phyloP scores from a whole-genome alignment of 1,140 invertebrate genomes.

The Archivesica marissinica region DNA sequence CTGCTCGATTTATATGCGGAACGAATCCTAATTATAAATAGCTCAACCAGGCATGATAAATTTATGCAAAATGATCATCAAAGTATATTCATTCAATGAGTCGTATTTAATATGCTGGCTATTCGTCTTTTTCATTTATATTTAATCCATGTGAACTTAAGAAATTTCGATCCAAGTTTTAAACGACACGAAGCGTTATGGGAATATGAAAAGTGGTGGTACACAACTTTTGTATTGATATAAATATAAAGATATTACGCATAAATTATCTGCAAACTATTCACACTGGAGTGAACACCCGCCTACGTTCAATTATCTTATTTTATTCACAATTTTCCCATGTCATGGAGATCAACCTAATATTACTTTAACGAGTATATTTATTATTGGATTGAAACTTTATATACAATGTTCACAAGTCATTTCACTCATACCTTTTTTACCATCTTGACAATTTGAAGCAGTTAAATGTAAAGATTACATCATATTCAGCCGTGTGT shows the following conservation, averaged over 20 bases:
- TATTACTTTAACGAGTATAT: constrained; percentile 8
- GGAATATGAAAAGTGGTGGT: neutral
- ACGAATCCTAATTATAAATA: constrained; percentile 10
- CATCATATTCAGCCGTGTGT: too few species aligned
- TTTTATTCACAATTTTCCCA: constrained; percentile 6
- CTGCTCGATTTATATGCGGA: neutral
- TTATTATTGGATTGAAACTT: neutral
- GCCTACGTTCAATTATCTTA: neutral
- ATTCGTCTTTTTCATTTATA: neutral
- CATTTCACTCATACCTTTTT: too few species aligned
- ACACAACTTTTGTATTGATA: neutral
- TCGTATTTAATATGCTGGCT: neutral
- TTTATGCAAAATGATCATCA: constrained; percentile 20
- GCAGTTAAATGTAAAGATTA: too few species aligned
- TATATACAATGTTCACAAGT: constrained; percentile 1
- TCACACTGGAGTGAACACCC: neutral
- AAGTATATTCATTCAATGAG: neutral
- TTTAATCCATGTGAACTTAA: constrained; percentile 1
- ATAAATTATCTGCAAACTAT: neutral
- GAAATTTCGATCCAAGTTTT: too few species aligned
- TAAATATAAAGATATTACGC: constrained; percentile 1
- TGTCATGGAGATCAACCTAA: constrained; percentile 18
- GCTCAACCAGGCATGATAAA: neutral
- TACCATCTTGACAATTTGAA: too few species aligned
- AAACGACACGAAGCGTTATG: neutral